Evolutionary conservation across 2,113 vertebrate genomes (phyloP).

Genomic region (Mastomys natalensis): DNA sequence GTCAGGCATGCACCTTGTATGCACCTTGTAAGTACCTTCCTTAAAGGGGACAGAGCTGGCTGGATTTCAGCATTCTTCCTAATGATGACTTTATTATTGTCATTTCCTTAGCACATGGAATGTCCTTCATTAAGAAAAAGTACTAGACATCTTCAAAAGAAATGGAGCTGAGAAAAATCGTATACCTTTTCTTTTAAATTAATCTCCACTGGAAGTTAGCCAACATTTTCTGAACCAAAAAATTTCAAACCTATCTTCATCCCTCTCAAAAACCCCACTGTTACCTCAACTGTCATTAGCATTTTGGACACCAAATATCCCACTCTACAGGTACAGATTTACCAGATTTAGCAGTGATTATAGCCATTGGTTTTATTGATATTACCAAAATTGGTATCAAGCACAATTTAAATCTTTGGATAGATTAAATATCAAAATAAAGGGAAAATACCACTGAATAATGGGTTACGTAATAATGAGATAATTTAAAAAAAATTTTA

Average conservation of each 20-base stretch:
- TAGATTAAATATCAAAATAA: constrained; percentile 48
- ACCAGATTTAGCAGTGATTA: neutral
- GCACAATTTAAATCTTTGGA: neutral
- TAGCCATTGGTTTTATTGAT: neutral
- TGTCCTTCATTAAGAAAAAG: constrained; percentile 5
- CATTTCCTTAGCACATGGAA: neutral
- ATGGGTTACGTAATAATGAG: constrained; percentile 19
- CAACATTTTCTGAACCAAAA: constrained; percentile 43
- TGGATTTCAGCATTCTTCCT: constrained; percentile 7
- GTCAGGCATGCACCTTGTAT: neutral
- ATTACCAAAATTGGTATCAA: constrained; percentile 42
- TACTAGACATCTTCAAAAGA: neutral
- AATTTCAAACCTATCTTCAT: neutral
- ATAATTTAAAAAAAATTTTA: constrained; percentile 44
- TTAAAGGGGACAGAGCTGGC: neutral
- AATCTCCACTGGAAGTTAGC: constrained; percentile 29
- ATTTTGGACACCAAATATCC: constrained; percentile 1
- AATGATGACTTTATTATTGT: neutral
- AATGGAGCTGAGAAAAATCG: neutral
- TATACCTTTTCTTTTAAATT: constrained; percentile 5
- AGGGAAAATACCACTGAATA: constrained; percentile 15
- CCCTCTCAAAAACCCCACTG: neutral
- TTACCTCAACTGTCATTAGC: neutral
- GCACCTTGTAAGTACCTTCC: neutral
- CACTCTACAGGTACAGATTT: neutral